Evolutionary conservation across 35 echinoderm and acorn worm species (phyloP), one percentile per base, ranked within the genome.

Genomic region (Apostichopus japonicus): DNA sequence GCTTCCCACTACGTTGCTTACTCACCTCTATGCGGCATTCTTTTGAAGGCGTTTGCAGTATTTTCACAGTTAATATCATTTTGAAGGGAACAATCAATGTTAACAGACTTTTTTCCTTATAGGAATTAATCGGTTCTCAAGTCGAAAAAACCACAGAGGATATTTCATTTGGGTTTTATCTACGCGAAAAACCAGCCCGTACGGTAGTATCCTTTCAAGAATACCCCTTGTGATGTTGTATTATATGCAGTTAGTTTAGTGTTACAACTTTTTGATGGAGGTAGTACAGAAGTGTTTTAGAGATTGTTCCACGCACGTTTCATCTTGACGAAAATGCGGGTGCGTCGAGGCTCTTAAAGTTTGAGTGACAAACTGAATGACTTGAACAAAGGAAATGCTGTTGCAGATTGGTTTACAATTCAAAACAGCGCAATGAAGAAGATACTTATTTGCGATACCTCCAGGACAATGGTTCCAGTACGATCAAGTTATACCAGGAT

Each of bases 1-100:
- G 23, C 23, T 83, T 73, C 7, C 23, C 72, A 44, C 7, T 77
- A 56, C 15, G 17, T 53, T 16, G 10, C 14, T 77, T 24, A 19
- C 90, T 91, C 54, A 91, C 90, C 90, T 91, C 90, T 91, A 91
- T 91, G 27, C 90, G 51, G 79, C 90, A 91, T 91, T 91, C 90
- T 91, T 91, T 91, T 58, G 90, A 91, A 78, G 90, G 90, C 54
- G 90, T 91, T 58, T 91, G 90, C n/a, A 91, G 72, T 33, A 91
- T 91, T 91, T 91, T 91, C 23, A 91, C 90, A 24, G 76, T 91
- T 54, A 91, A 63, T 72, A 89, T 89, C 86, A 89, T 89, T 33
- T 89, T 89, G 56, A 73, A 89, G 7, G 25, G 27, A 11, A 19
- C 59, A 89, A 53, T 72, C 56, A 75, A 75, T 75, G 21, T 75